These are phyloP conservation scores for Coluber constrictor DNA, from an alignment of 2,797 vertebrate genomes.

Conservation along the genomic window DNA sequence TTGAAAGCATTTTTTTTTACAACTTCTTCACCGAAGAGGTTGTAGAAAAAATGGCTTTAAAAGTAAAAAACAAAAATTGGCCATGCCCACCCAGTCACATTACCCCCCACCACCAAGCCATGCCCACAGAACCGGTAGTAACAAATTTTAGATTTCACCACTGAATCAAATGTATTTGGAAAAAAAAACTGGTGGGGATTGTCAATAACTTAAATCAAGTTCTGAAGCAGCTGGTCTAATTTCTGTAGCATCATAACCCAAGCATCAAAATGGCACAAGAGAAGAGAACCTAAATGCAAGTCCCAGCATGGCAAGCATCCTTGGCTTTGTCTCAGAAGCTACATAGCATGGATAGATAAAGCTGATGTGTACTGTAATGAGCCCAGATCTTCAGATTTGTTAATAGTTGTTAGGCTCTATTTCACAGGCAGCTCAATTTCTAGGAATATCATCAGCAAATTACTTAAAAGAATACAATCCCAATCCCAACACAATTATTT, in stretches of 20 bases:
- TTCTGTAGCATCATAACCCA: background rate
- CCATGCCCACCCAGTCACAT: no score
- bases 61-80: no score
- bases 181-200: background rate
- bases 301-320: background rate
- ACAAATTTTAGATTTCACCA: no score
- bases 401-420: background rate
- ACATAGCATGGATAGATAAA: background rate
- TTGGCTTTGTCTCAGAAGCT: background rate
- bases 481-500: background rate
- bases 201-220: background rate
- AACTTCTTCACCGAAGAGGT: no score
- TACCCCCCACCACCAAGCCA: no score
- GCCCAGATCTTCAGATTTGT: background rate
- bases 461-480: background rate
- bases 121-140: no score
- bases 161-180: background rate
- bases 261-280: background rate
- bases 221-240: background rate
- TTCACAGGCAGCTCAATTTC: background rate
- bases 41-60: no score
- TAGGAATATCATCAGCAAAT: background rate
- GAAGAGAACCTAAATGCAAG: background rate
- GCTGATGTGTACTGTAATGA: background rate
- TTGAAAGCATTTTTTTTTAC: no score